Evolutionary conservation across 2,113 vertebrate genomes (phyloP).

Genomic region (Pleuronectes platessa): DNA sequence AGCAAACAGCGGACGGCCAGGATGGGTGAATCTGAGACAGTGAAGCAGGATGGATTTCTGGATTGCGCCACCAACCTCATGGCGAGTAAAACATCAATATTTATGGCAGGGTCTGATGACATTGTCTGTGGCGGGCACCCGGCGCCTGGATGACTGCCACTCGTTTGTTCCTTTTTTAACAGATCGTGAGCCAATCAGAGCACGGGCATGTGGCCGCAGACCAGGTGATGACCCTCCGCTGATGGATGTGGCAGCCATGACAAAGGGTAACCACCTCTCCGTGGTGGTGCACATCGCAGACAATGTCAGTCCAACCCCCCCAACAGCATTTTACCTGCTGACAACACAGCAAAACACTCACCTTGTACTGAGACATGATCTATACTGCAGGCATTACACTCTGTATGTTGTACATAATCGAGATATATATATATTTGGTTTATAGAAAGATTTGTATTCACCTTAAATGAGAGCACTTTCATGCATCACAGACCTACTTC

Average conservation of each 20-base stretch:
- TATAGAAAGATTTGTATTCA: background rate
- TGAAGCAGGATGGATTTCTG: conserved; percentile 30
- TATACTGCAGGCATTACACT: background rate
- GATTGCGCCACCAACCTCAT: conserved; percentile 15
- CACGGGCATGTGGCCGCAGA: conserved; percentile 66
- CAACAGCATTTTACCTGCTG: background rate
- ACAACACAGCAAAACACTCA: conserved; percentile 1
- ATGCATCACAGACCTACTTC: background rate
- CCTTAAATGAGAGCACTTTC: background rate
- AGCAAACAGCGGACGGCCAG: conserved; percentile 8
- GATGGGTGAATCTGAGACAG: conserved; percentile 7
- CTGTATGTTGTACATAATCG: background rate
- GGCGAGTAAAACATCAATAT: conserved; percentile 44
- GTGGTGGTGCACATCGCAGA: conserved; percentile 38
- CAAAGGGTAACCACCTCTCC: conserved; percentile 59
- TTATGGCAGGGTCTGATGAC: conserved; percentile 36
- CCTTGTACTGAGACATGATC: background rate
- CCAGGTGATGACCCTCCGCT: conserved; percentile 72
- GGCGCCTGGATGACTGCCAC: conserved; percentile 38
- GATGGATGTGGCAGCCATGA: conserved; percentile 75
- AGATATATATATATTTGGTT: background rate
- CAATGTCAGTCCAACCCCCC: conserved; percentile 22
- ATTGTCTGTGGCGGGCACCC: conserved; percentile 52
- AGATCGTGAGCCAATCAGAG: conserved; percentile 66
- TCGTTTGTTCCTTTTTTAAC: conserved; percentile 69